Evolutionary conservation across 1,140 invertebrate genomes (phyloP).

Genomic region (Asobara japonica): DNA sequence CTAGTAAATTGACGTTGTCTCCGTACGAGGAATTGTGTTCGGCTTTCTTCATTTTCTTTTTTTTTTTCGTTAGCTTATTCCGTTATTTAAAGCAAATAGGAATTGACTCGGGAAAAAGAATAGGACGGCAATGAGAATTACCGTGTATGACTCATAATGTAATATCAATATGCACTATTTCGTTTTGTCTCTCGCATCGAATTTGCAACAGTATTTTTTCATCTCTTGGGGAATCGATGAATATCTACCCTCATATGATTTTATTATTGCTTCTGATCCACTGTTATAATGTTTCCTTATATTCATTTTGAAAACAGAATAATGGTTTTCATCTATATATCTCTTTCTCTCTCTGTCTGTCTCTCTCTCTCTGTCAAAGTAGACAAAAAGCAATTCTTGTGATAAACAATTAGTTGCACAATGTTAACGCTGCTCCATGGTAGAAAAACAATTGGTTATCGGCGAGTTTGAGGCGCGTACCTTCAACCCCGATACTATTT

Average conservation of each 20-base stretch:
- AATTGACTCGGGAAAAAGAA: too few relatives aligned
- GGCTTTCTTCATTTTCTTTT: background rate
- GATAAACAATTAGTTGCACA: slow-evolving; percentile 20
- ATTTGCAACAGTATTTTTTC: background rate
- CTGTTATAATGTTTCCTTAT: background rate
- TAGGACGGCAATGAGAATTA: background rate
- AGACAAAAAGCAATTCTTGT: slow-evolving; percentile 7
- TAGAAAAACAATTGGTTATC: background rate
- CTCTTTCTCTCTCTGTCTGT: background rate
- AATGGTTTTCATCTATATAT: background rate
- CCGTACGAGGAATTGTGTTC: background rate
- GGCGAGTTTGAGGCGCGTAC: background rate
- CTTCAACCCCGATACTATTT: background rate
- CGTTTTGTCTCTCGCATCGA: background rate
- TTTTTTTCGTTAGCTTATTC: too few relatives aligned
- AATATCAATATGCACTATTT: background rate
- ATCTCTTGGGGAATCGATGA: background rate
- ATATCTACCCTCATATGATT: background rate
- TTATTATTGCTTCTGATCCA: background rate
- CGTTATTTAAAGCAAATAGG: too few relatives aligned
- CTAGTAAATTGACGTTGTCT: background rate
- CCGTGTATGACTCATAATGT: too few relatives aligned
- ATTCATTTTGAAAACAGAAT: background rate
- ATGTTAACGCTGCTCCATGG: slow-evolving; percentile 1
- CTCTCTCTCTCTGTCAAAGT: background rate